Base-by-base conservation (phyloP, 2,797 vertebrate genomes). In the Poeciliopsis infans region DNA sequence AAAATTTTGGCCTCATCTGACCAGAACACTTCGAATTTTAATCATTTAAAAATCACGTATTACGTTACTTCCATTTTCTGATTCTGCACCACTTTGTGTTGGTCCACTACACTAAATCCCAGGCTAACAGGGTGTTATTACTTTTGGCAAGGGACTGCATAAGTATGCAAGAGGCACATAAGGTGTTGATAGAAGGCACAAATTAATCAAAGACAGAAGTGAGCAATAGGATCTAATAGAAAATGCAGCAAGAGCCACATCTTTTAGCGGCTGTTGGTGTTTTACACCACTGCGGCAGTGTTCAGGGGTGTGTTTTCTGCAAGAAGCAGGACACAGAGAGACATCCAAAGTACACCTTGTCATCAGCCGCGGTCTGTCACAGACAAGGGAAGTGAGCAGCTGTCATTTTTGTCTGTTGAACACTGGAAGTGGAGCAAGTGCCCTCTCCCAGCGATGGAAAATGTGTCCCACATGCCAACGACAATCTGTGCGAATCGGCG, bases 271-370 rank as follows among this genome's bases (percentile, higher is more conserved):
- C 69, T 78, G 85, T 86, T 75, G 59, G 75, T 79, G 76, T 84
- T 84, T 70, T 77, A 61, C 75, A 69, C 76, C 76, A 72, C 78
- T 81, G 66, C 15, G 3, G 39, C 76, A 70, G 76, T n/a, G 43
- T 79, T 83, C 72, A 23, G 75, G 79, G 13, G 72, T 80, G 45
- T 76, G 82, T 87, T 86, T 82, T 79, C 75, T 41, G 39, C 61
- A 74, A 86, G 85, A 80, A 81, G 75, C 71, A 71, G 64, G 80
- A 78, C 80, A 68, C 78, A 64, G 77, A 47, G 82, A 88, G 78
- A 74, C 78, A 82, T 91, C 88, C 79, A 89, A 92, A 94, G 89
- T 88, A 85, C 90, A 92, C 85, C 90, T 88, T 88, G 89, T 91
- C 90, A 91, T 90, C 91, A 89, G 85, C 81, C 74, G 81, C 13